These are phyloP conservation scores for Pantherophis guttatus DNA, from an alignment of 2,113 vertebrate species.

Conservation along the genomic window DNA sequence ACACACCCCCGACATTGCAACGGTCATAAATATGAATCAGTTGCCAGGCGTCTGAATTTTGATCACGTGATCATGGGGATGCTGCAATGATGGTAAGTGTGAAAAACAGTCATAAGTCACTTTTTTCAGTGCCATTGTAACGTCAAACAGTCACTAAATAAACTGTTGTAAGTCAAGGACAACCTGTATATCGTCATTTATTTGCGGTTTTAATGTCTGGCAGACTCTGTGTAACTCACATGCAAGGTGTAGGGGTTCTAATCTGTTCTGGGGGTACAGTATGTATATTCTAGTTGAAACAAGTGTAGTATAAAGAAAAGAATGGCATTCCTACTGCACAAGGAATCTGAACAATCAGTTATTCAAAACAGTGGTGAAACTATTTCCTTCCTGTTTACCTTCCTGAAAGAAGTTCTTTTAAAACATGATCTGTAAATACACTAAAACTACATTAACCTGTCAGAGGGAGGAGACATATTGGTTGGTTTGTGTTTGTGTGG, in stretches of 20 bases:
- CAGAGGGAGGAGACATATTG: fast-evolving
- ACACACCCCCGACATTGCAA: background rate
- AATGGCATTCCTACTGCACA: background rate
- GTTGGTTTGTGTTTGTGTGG: background rate
- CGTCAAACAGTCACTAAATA: background rate
- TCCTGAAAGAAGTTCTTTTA: background rate
- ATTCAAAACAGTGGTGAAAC: background rate
- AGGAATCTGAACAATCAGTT: background rate
- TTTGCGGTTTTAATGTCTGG: background rate
- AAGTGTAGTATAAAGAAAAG: background rate
- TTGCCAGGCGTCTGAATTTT: background rate
- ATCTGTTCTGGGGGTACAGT: background rate
- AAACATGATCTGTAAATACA: fast-evolving
- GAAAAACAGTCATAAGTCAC: background rate
- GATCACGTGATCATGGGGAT: background rate
- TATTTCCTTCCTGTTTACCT: slow-evolving; percentile 18
- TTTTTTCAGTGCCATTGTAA: background rate
- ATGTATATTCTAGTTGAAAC: fast-evolving
- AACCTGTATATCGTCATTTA: background rate
- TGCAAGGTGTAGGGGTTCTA: background rate
- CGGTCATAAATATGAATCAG: background rate
- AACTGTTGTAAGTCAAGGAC: background rate
- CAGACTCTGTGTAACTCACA: background rate
- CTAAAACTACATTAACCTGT: background rate
- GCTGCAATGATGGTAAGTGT: background rate